Evolutionary conservation across 2,888 invertebrate species (phyloP).

Genomic region (Andrena dorsata): DNA sequence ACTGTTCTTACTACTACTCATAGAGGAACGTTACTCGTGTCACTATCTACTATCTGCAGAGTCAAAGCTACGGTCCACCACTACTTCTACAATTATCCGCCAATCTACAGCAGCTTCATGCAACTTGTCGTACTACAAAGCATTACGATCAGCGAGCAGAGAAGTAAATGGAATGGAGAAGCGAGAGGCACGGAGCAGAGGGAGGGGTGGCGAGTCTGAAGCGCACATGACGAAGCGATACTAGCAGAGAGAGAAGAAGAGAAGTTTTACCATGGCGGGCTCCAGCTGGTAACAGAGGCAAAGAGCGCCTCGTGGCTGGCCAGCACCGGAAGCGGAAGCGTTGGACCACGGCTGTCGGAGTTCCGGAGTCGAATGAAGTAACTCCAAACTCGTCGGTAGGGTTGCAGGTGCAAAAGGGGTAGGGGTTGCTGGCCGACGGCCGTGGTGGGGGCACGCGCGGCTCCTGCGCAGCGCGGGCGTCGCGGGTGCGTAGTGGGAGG

Average conservation of each 20-base stretch:
- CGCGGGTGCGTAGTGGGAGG: not conserved
- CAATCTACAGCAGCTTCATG: not conserved
- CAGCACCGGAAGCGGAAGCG: conserved; percentile 70
- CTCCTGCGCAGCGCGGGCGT: conserved; percentile 62
- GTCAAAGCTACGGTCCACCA: not conserved
- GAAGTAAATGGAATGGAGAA: not conserved
- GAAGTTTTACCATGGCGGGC: conserved; percentile 45
- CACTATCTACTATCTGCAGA: not conserved
- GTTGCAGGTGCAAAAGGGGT: conserved; percentile 71
- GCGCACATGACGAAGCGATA: conserved; percentile 1
- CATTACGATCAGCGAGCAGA: not conserved
- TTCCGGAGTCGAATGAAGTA: conserved; percentile 78
- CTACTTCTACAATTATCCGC: not conserved
- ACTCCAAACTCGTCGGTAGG: conserved; percentile 63
- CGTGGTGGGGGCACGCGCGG: conserved; percentile 61
- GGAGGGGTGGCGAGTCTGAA: not conserved
- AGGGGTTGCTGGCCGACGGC: conserved; percentile 58
- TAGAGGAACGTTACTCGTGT: not conserved
- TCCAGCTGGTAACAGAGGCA: conserved; percentile 36
- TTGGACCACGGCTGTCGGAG: conserved; percentile 68
- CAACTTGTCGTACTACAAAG: not conserved
- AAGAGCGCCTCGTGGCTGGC: conserved; percentile 46
- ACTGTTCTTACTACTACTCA: no score
- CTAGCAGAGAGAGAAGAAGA: not conserved
- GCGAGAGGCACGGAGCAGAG: not conserved